Conservation (phyloP, 2,797 vertebrate species). For the Todus mexicanus region DNA sequence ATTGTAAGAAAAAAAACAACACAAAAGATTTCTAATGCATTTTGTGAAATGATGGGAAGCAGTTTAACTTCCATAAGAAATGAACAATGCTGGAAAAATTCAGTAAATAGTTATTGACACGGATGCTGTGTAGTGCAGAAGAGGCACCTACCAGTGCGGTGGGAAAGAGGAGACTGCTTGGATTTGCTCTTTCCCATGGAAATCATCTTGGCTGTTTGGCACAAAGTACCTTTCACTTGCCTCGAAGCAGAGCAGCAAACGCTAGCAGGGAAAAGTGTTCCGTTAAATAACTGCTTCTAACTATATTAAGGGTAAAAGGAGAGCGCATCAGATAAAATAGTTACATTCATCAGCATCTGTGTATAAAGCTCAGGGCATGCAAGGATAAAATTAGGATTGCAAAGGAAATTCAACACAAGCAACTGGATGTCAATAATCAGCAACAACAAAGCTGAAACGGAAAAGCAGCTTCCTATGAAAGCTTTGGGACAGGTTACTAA, state of each 20-base stretch:
- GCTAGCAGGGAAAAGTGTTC: background rate
- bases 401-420: background rate
- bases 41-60: background rate
- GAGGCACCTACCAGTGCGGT: background rate
- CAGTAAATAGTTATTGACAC: background rate
- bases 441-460: background rate
- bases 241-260: background rate
- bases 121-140: rapidly evolving
- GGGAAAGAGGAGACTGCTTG: background rate
- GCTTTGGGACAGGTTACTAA: background rate
- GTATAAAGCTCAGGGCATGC: background rate
- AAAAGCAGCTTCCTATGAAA: background rate
- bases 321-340: background rate
- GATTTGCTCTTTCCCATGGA: background rate
- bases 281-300: background rate
- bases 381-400: background rate
- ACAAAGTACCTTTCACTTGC: background rate
- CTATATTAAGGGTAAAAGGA: background rate
- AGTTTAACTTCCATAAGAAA: background rate
- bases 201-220: background rate
- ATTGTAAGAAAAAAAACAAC: background rate
- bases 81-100: background rate
- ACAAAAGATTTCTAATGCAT: background rate
- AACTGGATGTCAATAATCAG: background rate
- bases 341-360: background rate